Percentiles rank a stretch among this genome's conserved stretches.
phyloP scores from a whole-genome alignment of 2,797 vertebrate species.

The Argyrosomus regius region DNA sequence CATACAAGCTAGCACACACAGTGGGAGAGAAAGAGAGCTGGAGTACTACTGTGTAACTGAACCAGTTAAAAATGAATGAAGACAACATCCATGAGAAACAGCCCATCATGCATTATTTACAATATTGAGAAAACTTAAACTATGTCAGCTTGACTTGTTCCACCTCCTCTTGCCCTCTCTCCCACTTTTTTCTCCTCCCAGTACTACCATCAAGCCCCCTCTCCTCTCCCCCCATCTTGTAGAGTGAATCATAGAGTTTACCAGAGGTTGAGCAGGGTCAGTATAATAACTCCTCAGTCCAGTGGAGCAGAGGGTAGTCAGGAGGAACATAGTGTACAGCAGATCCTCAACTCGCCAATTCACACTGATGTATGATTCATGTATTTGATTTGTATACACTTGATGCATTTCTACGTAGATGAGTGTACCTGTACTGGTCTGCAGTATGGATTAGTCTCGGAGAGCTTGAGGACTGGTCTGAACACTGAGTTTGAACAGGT shows the following conservation, averaged over 20 bases:
- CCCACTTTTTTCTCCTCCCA: not conserved
- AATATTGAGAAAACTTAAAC: constrained; percentile 59
- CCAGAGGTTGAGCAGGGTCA: constrained; percentile 44
- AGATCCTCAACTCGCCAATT: constrained; percentile 12
- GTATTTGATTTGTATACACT: not conserved
- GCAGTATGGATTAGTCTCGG: constrained; percentile 9
- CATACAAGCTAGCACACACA: constrained; percentile 11
- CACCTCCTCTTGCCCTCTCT: constrained; percentile 43
- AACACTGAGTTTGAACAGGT: not conserved
- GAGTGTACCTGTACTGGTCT: not conserved
- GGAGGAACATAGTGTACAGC: constrained; percentile 1
- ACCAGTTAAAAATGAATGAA: constrained; percentile 79
- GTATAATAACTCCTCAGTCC: constrained; percentile 27
- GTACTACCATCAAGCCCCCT: not conserved
- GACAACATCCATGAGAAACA: constrained; percentile 69
- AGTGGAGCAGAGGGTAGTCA: constrained; percentile 15
- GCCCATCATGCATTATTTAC: constrained; percentile 73
- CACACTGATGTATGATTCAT: constrained; percentile 24
- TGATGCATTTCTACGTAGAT: constrained; percentile 11
- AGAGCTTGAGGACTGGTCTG: not conserved
- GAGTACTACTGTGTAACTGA: constrained; percentile 60
- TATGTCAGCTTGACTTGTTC: constrained; percentile 61
- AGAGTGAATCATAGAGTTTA: constrained; percentile 49
- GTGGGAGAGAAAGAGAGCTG: not conserved
- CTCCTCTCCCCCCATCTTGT: not conserved